Evolutionary conservation across 2,888 invertebrate genomes (phyloP).

Genomic region (Orthosia gracilis): DNA sequence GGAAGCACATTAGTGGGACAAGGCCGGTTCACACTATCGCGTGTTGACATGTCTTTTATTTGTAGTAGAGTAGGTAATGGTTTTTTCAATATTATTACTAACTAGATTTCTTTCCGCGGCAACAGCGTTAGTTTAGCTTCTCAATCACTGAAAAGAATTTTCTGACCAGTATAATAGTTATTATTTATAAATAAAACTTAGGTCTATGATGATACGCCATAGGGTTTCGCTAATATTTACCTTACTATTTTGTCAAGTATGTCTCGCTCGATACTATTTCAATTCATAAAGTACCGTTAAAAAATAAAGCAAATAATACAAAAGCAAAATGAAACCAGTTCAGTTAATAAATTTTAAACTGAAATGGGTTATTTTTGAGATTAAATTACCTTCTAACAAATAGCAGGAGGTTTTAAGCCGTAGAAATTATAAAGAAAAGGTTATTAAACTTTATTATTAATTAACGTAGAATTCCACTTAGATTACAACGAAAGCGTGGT

Average conservation of each 20-base stretch:
- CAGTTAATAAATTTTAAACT: neutral
- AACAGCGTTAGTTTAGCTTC: no score
- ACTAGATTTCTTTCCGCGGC: neutral
- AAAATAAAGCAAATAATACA: neutral
- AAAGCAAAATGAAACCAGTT: slow-evolving; percentile 15
- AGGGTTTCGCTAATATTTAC: no score
- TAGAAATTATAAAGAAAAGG: slow-evolving; percentile 20
- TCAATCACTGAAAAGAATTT: neutral
- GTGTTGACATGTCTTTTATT: slow-evolving; percentile 24
- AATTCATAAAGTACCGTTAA: neutral
- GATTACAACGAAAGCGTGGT: neutral
- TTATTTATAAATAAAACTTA: neutral
- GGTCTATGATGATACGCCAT: no score
- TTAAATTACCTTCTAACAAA: slow-evolving; percentile 23
- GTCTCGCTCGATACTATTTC: neutral
- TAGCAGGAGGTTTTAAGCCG: neutral
- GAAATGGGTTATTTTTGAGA: slow-evolving; percentile 31
- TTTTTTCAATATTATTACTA: slow-evolving; percentile 3
- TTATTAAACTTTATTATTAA: slow-evolving; percentile 13
- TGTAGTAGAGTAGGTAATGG: neutral
- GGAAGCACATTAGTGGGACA: slow-evolving; percentile 29
- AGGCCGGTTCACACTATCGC: slow-evolving; percentile 49
- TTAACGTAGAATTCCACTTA: neutral
- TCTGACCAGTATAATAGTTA: neutral
- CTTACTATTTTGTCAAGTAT: slow-evolving; percentile 16